A percentile compares a stretch with the other conserved stretches of the same genome.
phyloP scores from a whole-genome alignment of 1,140 invertebrate species.

The Coptotermes formosanus region DNA sequence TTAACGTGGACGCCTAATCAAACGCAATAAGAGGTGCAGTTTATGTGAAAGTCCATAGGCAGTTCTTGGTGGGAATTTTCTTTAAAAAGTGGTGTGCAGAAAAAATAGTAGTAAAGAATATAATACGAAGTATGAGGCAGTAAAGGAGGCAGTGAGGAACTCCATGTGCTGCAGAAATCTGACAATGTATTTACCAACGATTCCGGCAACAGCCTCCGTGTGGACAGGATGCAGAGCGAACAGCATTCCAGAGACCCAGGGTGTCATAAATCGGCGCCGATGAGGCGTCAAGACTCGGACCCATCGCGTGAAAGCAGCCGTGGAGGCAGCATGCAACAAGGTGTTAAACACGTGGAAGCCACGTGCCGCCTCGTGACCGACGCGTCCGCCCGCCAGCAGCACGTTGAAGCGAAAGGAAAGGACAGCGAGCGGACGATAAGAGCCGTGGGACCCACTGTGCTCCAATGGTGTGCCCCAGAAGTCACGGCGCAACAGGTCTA shows the following conservation, averaged over 20 bases:
- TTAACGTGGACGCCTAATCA: no score
- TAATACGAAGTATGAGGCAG: no score
- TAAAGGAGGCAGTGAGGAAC: no score
- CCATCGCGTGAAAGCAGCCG: slow-evolving; percentile 72
- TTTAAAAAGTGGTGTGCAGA: no score
- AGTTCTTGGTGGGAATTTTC: no score
- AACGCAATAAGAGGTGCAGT: no score
- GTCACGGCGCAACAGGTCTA: slow-evolving; percentile 61
- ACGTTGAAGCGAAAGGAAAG: slow-evolving; percentile 90
- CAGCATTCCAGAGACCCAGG: slow-evolving; percentile 73
- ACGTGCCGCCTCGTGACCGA: neutral
- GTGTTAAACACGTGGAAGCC: slow-evolving; percentile 84
- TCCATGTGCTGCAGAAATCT: no score
- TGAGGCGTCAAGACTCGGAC: slow-evolving; percentile 57
- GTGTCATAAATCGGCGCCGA: slow-evolving; percentile 53
- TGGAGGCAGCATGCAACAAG: slow-evolving; percentile 75
- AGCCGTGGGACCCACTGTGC: slow-evolving; percentile 89
- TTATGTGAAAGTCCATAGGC: no score
- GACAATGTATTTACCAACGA: neutral
- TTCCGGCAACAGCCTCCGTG: slow-evolving; percentile 76
- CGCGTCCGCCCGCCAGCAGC: neutral
- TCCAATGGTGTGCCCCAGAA: slow-evolving; percentile 89
- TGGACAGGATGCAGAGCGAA: slow-evolving; percentile 98
- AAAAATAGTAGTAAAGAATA: no score
- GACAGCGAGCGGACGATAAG: slow-evolving; percentile 91